phyloP scores from a whole-genome alignment of 2,888 invertebrate genomes.

The Cremastobaeus sp. region DNA sequence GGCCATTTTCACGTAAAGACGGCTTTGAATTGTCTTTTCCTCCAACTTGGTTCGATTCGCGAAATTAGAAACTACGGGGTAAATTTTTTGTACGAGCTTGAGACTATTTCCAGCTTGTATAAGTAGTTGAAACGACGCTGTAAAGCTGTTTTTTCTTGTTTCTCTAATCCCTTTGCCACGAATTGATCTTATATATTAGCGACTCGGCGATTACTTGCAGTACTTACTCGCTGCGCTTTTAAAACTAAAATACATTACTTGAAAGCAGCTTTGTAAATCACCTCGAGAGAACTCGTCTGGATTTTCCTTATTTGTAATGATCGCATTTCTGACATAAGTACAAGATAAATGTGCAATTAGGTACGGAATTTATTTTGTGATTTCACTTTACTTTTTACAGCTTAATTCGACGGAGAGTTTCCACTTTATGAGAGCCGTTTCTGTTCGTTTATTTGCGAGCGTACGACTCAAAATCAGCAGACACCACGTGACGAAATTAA shows the following conservation, averaged over 20 bases:
- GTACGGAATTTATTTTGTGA: neutral
- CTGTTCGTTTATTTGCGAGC: too few species aligned
- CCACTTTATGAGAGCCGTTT: too few species aligned
- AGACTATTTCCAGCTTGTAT: neutral
- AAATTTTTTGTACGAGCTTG: too few species aligned
- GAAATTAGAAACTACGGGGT: too few species aligned
- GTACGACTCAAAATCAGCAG: too few species aligned
- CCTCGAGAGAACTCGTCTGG: constrained; percentile 11
- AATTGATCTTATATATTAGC: constrained; percentile 50
- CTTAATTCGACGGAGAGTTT: too few species aligned
- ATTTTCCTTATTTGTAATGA: constrained; percentile 30
- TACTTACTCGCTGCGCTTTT: constrained; percentile 47
- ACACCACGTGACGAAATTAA: too few species aligned
- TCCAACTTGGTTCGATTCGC: neutral
- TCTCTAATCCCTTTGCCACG: constrained; percentile 32
- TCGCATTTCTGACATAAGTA: constrained; percentile 25
- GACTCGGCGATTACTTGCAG: constrained; percentile 42
- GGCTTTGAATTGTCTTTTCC: neutral
- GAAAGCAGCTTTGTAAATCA: constrained; percentile 51
- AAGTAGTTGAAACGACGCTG: constrained; percentile 17
- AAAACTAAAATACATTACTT: constrained; percentile 45
- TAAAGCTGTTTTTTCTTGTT: constrained; percentile 33
- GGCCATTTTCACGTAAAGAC: too few species aligned
- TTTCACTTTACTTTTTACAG: too few species aligned
- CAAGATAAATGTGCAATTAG: constrained; percentile 7